Evolutionary conservation across 1,140 invertebrate genomes (phyloP), one percentile per base, ranked within the genome.

Genomic region (Reticulitermes speratus): DNA sequence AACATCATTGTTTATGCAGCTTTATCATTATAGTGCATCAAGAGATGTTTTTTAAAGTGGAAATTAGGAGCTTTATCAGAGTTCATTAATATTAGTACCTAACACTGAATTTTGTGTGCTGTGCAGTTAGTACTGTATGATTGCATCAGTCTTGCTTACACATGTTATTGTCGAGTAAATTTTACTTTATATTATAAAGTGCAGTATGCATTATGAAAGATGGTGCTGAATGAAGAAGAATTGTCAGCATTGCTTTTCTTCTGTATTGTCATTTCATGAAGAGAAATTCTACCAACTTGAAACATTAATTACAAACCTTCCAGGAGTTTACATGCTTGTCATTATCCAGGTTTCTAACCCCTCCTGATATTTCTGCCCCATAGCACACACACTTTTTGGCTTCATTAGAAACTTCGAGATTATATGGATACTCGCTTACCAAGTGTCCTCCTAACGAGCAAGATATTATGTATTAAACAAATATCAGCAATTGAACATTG

Each of bases 371-470:
- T 75, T 75, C 65, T 75, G 5, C 65, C 65, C 65, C n/a, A n/a
- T 75, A 75, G 65, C 25, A 75, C n/a, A 5, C 19, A 11, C 65
- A 75, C 65, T 75, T 75, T 75, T 75, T 25, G 25, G 65, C 65
- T 75, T 75, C 65, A 75, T 30, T 75, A 75, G 65, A 75, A n/a
- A 75, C 65, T 16, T 75, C 65, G 25, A 75, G 65, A 75, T 75
- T 75, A 75, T 75, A n/a, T 75, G 65, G 65, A 75, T 75, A 30
- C 7, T 84, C 84, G 19, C 48, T 84, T 84, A 52, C 32, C 44
- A 65, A 38, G 84, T 59, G 45, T 52, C n/a, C 44, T 84, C 1
- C 84, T 84, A 84, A 55, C 48, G 48, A 55, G 84, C 84, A 84
- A 84, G 84, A 84, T 84, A 55, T 48, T 52, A 32, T 38, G 8